phyloP scores from a whole-genome alignment of 2,797 vertebrate species.

The Arnoldichthys spilopterus region DNA sequence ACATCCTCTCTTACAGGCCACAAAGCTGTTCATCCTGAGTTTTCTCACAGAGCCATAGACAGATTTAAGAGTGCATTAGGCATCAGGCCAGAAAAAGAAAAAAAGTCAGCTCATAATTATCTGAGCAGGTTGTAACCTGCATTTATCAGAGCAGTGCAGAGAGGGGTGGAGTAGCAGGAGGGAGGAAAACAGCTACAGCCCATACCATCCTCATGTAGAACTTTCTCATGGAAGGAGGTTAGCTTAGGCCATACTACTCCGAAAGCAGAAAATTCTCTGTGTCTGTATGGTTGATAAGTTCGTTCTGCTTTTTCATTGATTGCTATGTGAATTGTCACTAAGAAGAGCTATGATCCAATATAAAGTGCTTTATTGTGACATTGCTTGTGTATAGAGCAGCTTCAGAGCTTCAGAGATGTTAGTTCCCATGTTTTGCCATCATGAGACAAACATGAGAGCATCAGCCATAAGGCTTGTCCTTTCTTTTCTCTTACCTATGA shows the following conservation, averaged over 20 bases:
- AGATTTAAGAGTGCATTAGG: constrained; percentile 62
- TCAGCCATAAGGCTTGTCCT: constrained; percentile 48
- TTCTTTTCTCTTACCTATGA: constrained; percentile 75
- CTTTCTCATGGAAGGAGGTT: constrained; percentile 43
- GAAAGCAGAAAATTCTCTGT: constrained; percentile 18
- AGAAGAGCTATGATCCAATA: constrained; percentile 19
- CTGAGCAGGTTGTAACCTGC: constrained; percentile 51
- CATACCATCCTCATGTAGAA: constrained; percentile 10
- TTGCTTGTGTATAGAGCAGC: constrained; percentile 15
- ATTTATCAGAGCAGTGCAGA: constrained; percentile 57
- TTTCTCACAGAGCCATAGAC: constrained; percentile 61
- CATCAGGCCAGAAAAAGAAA: constrained; percentile 62
- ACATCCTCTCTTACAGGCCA: constrained; percentile 9
- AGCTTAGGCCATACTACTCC: constrained; percentile 26
- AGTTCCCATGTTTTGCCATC: constrained; percentile 58
- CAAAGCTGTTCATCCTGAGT: constrained; percentile 66
- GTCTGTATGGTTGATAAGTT: background rate
- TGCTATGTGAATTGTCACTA: constrained; percentile 5
- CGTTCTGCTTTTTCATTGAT: constrained; percentile 28
- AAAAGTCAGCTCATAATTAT: constrained; percentile 65
- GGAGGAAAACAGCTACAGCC: constrained; percentile 48
- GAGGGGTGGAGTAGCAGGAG: constrained; percentile 39
- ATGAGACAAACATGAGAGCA: constrained; percentile 18
- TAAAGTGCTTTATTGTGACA: constrained; percentile 20
- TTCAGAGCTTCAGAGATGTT: constrained; percentile 46